Evolutionary conservation across 2,888 invertebrate species (phyloP).

Genomic region (Cerastis leucographa): DNA sequence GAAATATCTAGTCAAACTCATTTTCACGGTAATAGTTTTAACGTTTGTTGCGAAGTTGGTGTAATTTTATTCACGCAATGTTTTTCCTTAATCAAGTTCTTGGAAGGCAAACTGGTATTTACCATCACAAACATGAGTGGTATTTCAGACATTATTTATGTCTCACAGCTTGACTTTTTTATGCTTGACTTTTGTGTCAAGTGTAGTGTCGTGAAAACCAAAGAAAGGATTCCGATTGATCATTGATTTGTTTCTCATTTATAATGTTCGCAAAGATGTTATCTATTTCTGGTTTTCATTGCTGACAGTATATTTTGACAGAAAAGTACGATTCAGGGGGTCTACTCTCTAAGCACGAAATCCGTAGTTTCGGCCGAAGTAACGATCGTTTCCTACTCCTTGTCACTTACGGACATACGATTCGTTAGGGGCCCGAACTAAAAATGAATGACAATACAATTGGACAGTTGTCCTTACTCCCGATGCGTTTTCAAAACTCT

Average conservation of each 20-base stretch:
- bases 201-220: too few relatives aligned
- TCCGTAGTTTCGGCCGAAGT: too few relatives aligned
- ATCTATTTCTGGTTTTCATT: neutral
- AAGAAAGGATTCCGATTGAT: neutral
- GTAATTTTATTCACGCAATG: conserved; percentile 6
- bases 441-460: too few relatives aligned
- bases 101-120: conserved; percentile 25
- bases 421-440: too few relatives aligned
- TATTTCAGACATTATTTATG: neutral
- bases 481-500: too few relatives aligned
- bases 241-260: neutral
- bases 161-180: neutral
- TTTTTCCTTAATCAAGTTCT: conserved; percentile 36
- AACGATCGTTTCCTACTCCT: too few relatives aligned
- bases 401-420: too few relatives aligned
- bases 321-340: too few relatives aligned
- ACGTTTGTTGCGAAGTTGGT: neutral
- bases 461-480: too few relatives aligned
- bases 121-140: neutral
- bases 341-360: too few relatives aligned
- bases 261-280: neutral
- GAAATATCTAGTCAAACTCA: neutral
- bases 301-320: neutral
- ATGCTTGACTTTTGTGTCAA: neutral
- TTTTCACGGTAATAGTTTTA: neutral